phyloP scores from a whole-genome alignment of 2,797 vertebrate species.

The Sebastes minor region DNA sequence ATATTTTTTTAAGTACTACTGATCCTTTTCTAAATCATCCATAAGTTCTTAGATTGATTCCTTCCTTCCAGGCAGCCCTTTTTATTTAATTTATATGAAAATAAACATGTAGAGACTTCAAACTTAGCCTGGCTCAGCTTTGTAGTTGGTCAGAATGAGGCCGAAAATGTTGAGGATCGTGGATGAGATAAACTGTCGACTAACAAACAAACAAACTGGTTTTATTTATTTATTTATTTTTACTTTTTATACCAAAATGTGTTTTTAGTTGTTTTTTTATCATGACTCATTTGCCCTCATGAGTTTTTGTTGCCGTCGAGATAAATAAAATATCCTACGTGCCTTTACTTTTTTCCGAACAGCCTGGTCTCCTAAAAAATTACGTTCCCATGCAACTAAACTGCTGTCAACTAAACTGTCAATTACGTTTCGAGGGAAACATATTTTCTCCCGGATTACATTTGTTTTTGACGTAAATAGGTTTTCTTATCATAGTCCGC shows the following conservation, averaged over 20 bases:
- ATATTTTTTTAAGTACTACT: neutral
- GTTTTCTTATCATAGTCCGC: too few relatives aligned
- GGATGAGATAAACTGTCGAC: too few relatives aligned
- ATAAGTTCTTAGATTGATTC: neutral
- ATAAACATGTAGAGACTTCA: neutral
- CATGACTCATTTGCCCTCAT: neutral
- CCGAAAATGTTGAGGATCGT: too few relatives aligned
- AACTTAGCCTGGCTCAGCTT: too few relatives aligned
- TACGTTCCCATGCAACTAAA: neutral
- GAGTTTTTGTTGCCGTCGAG: neutral
- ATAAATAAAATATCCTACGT: conserved; percentile 1
- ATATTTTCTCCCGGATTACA: neutral
- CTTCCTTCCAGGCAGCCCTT: neutral
- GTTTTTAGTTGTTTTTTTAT: neutral
- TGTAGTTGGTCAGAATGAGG: too few relatives aligned
- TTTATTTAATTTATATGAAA: neutral
- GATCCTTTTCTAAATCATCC: neutral
- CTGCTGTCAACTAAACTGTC: neutral
- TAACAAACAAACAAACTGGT: too few relatives aligned
- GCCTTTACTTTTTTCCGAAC: conserved; percentile 5
- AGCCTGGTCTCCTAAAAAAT: neutral
- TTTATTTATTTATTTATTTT: too few relatives aligned
- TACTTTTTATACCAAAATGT: neutral
- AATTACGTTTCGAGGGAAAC: neutral
- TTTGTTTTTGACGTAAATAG: neutral